Evolutionary conservation across 1,140 invertebrate genomes (phyloP).

Genomic region (Nephotettix cincticeps): DNA sequence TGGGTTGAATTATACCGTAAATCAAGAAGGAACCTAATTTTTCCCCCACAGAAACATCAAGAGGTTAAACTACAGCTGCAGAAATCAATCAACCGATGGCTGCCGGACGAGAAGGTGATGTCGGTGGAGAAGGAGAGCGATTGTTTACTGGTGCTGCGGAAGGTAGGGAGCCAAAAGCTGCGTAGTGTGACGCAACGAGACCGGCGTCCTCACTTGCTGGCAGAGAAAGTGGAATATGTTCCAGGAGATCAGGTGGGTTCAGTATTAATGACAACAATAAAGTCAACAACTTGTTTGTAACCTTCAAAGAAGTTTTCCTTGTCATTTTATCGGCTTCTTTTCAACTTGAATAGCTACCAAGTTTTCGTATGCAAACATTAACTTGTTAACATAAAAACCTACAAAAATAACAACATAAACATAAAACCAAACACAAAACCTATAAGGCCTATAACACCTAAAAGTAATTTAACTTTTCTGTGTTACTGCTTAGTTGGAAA

Average conservation of each 20-base stretch:
- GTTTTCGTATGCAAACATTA: not conserved
- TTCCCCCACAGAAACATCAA: constrained; percentile 58
- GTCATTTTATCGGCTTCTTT: not conserved
- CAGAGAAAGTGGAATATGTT: constrained; percentile 73
- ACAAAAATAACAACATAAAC: too few relatives aligned
- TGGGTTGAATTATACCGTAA: not conserved
- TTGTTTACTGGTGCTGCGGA: constrained; percentile 74
- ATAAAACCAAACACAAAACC: too few relatives aligned
- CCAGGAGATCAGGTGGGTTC: constrained; percentile 50
- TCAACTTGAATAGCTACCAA: not conserved
- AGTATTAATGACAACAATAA: constrained; percentile 36
- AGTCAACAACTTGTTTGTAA: too few relatives aligned
- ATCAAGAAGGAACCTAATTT: not conserved
- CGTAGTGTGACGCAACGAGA: constrained; percentile 70
- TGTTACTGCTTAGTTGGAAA: too few relatives aligned
- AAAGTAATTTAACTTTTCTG: too few relatives aligned
- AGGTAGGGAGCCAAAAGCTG: constrained; percentile 80
- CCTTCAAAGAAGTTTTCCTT: not conserved
- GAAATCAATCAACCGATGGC: constrained; percentile 71
- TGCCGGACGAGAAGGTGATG: constrained; percentile 81
- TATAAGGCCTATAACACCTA: too few relatives aligned
- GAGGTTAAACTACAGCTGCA: constrained; percentile 73
- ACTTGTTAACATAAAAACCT: too few relatives aligned
- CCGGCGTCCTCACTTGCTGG: constrained; percentile 75
- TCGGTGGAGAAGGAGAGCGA: constrained; percentile 73